Evolutionary conservation across 2,113 vertebrate genomes (phyloP).

Genomic region (Calyptomena viridis): DNA sequence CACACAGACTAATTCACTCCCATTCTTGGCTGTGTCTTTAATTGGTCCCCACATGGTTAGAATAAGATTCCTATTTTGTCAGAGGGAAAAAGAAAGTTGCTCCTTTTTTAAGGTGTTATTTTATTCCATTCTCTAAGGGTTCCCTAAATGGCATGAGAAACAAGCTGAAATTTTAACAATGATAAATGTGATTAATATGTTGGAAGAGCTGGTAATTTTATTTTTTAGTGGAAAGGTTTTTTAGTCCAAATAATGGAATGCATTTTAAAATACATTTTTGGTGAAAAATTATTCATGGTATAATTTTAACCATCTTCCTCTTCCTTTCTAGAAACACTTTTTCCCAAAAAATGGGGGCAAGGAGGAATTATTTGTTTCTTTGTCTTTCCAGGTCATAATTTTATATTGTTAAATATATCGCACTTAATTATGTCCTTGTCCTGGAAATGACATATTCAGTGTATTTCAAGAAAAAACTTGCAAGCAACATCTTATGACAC

Average conservation of each 20-base stretch:
- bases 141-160: neutral
- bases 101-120: neutral
- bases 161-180: neutral
- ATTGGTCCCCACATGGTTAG: neutral
- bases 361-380: neutral
- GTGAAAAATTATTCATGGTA: neutral
- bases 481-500: neutral
- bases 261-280: neutral
- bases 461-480: neutral
- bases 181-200: neutral
- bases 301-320: neutral
- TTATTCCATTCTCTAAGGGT: neutral
- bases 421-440: neutral
- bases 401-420: neutral
- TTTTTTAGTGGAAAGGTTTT: neutral
- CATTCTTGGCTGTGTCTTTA: neutral
- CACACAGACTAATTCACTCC: neutral
- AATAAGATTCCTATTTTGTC: neutral
- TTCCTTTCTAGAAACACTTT: neutral
- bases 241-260: neutral
- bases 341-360: fast-evolving
- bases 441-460: neutral
- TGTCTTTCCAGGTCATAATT: neutral
- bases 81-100: neutral
- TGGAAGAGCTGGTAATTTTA: neutral